Evolutionary conservation across 2,797 vertebrate genomes (phyloP).

Genomic region (Sebastes cheni): DNA sequence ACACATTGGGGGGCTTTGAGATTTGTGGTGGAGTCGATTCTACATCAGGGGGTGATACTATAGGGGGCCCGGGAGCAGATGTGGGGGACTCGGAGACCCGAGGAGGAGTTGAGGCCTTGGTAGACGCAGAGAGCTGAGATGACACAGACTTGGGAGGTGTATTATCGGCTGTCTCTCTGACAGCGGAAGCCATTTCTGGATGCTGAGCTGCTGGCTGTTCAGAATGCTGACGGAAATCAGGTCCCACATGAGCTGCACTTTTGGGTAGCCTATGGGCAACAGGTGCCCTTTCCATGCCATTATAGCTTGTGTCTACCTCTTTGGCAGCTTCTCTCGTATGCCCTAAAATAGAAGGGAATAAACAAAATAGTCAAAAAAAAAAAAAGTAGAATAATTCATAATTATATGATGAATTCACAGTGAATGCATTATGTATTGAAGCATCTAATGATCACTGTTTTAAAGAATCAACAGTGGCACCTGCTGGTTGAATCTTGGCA

Average conservation of each 20-base stretch:
- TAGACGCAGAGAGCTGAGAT: constrained; percentile 50
- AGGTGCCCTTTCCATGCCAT: constrained; percentile 68
- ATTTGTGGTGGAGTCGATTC: constrained; percentile 54
- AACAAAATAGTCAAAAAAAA: neutral
- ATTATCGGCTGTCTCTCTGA: constrained; percentile 58
- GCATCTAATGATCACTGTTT: neutral
- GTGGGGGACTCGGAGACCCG: constrained; percentile 51
- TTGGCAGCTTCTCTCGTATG: constrained; percentile 68
- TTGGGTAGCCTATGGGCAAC: constrained; percentile 60
- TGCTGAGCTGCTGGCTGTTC: constrained; percentile 60
- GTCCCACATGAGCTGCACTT: constrained; percentile 48
- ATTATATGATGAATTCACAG: neutral
- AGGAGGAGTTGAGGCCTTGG: constrained; percentile 50
- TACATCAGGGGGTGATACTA: constrained; percentile 33
- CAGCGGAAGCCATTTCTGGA: constrained; percentile 58
- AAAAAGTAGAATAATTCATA: neutral
- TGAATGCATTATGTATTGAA: neutral
- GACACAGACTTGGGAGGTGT: constrained; percentile 46
- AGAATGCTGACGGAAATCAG: constrained; percentile 64
- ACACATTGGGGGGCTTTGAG: constrained; percentile 42
- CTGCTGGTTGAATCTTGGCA: constrained; percentile 46
- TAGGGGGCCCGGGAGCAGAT: constrained; percentile 33
- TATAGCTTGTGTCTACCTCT: constrained; percentile 73
- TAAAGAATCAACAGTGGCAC: constrained; percentile 36
- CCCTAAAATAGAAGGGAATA: constrained; percentile 52